phyloP scores from a whole-genome alignment of 2,888 invertebrate species.

The Cyaniris semiargus region DNA sequence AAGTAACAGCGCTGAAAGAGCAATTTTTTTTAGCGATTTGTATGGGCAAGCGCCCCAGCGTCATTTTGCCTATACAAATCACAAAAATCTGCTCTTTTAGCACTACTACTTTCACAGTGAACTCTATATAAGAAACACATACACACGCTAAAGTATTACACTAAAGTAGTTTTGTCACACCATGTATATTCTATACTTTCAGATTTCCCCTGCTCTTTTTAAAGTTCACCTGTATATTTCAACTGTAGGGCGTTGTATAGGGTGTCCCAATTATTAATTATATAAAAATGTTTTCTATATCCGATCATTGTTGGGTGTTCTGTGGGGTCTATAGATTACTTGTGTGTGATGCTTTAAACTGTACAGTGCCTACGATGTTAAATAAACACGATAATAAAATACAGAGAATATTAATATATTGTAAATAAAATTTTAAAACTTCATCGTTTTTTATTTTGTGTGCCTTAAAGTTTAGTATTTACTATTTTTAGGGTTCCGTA shows the following conservation, averaged over 20 bases:
- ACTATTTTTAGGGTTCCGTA: too few species aligned
- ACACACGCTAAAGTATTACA: too few species aligned
- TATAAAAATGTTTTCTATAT: neutral
- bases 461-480: neutral
- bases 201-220: neutral
- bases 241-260: neutral
- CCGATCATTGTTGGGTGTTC: neutral
- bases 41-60: too few species aligned
- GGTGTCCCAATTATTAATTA: neutral
- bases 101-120: too few species aligned
- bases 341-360: constrained; percentile 57
- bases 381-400: constrained; percentile 53
- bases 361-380: constrained; percentile 68
- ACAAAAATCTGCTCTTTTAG: too few species aligned
- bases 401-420: constrained; percentile 78
- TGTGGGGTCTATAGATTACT: constrained; percentile 61
- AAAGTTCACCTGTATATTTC: neutral
- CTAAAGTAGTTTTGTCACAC: too few species aligned
- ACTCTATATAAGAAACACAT: too few species aligned
- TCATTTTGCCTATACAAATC: too few species aligned
- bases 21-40: too few species aligned
- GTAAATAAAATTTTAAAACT: constrained; percentile 72
- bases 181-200: too few species aligned
- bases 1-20: too few species aligned
- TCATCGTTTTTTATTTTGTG: constrained; percentile 5